phyloP scores from a whole-genome alignment of 2,113 vertebrate genomes.

The Hippocampus zosterae region DNA sequence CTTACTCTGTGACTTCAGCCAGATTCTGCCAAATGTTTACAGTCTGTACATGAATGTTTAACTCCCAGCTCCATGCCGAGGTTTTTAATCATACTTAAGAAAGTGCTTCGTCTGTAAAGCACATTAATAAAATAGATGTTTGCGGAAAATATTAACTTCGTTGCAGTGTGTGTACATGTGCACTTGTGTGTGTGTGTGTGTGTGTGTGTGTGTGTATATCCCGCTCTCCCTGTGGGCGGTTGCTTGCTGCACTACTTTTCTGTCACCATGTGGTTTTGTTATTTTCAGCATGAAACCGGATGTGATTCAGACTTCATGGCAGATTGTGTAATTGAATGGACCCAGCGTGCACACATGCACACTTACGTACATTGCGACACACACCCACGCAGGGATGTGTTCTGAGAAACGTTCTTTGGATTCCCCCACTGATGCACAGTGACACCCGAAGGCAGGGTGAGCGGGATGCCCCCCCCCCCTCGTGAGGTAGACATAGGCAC shows the following conservation, averaged over 20 bases:
- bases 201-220: slow-evolving; percentile 13
- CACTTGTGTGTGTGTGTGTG: background rate
- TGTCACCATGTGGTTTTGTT: slow-evolving; percentile 68
- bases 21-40: background rate
- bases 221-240: slow-evolving; percentile 43
- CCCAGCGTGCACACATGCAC: slow-evolving; percentile 39
- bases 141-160: slow-evolving; percentile 31
- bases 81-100: background rate
- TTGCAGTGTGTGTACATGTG: slow-evolving; percentile 9
- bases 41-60: background rate
- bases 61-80: background rate
- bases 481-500: slow-evolving; percentile 20
- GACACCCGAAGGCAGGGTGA: slow-evolving; percentile 42
- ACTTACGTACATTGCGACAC: background rate
- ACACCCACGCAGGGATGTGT: slow-evolving; percentile 51
- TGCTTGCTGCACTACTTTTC: slow-evolving; percentile 64
- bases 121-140: slow-evolving; percentile 20
- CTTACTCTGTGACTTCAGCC: background rate
- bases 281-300: slow-evolving; percentile 69
- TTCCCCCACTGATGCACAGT: slow-evolving; percentile 51
- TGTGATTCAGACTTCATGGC: slow-evolving; percentile 67
- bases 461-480: no score
- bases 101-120: background rate
- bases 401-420: slow-evolving; percentile 52
- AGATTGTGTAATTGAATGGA: slow-evolving; percentile 66